Evolutionary conservation across 2,113 vertebrate genomes (phyloP).

Genomic region (Onychostruthus taczanowskii): DNA sequence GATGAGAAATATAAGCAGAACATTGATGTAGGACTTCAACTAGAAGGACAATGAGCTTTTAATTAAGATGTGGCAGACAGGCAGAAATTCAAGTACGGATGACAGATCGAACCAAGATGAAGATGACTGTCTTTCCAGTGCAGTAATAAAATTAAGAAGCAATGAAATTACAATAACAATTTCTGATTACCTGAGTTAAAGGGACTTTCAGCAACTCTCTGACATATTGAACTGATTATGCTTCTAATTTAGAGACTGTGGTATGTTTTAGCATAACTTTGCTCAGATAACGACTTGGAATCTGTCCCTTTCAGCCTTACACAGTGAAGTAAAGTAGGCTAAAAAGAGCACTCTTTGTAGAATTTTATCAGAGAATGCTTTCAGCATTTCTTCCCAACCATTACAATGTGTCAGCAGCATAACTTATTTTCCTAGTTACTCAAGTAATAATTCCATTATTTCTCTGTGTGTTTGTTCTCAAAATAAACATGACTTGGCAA

Average conservation of each 20-base stretch:
- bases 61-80: background rate
- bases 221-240: background rate
- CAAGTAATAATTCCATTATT: background rate
- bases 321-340: background rate
- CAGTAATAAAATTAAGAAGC: background rate
- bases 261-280: background rate
- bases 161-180: background rate
- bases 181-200: background rate
- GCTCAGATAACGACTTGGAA: background rate
- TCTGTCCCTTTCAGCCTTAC: background rate
- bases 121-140: background rate
- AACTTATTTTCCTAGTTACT: background rate
- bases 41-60: background rate
- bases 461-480: background rate
- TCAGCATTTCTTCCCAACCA: background rate
- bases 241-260: background rate
- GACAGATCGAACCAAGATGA: background rate
- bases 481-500: background rate
- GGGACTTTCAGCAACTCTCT: background rate
- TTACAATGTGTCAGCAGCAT: background rate
- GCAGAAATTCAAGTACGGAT: background rate
- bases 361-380: background rate
- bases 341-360: background rate
- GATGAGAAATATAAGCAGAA: background rate
- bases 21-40: background rate